These are phyloP conservation scores for Mesaphorura yosii DNA, from an alignment of 1,140 invertebrate species.

Conservation along the genomic window DNA sequence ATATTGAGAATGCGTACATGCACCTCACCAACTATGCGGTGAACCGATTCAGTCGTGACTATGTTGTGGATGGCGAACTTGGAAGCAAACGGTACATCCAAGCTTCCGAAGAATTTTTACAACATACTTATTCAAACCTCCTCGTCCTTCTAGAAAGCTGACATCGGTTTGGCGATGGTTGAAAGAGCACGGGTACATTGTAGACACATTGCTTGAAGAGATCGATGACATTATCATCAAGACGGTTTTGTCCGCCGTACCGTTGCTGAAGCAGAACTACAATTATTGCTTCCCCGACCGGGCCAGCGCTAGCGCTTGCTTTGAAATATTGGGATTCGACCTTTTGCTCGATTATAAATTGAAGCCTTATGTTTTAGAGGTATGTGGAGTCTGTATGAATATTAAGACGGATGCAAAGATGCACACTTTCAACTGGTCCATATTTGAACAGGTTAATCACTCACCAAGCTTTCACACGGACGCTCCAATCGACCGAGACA, in stretches of 20 bases:
- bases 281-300: conserved; percentile 74
- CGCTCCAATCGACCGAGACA: conserved; percentile 63
- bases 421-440: conserved; percentile 8
- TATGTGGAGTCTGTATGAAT: no score
- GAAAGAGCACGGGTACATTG: conserved; percentile 53
- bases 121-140: neutral
- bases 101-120: neutral
- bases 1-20: conserved; percentile 81
- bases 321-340: conserved; percentile 80
- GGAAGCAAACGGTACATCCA: conserved; percentile 63
- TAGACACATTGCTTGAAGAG: conserved; percentile 60
- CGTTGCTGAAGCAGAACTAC: conserved; percentile 75
- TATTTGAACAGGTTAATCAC: conserved; percentile 82
- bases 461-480: conserved; percentile 84
- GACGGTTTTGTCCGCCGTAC: conserved; percentile 71
- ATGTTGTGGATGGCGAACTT: conserved; percentile 58
- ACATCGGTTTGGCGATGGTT: conserved; percentile 66
- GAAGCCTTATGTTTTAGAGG: conserved; percentile 76
- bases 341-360: conserved; percentile 72
- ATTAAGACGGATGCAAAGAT: conserved; percentile 4
- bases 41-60: conserved; percentile 72
- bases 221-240: conserved; percentile 85
- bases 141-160: conserved; percentile 49
- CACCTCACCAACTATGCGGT: conserved; percentile 95
- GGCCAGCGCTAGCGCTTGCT: conserved; percentile 70